These are phyloP conservation scores for Chrosomus eos DNA, from an alignment of 2,797 vertebrate species.

Conservation along the genomic window DNA sequence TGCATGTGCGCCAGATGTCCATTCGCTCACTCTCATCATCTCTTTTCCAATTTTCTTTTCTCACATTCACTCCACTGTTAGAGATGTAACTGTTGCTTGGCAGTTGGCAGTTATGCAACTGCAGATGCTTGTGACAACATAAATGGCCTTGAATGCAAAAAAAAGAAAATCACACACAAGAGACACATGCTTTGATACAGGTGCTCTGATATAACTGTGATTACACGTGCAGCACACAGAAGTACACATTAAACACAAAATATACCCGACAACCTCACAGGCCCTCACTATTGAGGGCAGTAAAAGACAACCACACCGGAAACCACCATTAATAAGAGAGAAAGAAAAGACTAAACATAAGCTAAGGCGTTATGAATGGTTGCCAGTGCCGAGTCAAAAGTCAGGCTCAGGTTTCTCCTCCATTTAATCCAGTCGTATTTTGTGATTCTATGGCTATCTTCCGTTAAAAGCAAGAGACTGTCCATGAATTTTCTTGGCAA, in stretches of 20 bases:
- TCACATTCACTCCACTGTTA: slow-evolving; percentile 4
- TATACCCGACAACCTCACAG: slow-evolving; percentile 5
- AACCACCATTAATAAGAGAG: background rate
- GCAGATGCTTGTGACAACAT: slow-evolving; percentile 8
- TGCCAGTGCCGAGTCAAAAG: background rate
- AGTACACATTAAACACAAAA: slow-evolving; percentile 12
- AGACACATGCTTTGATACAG: slow-evolving; percentile 9
- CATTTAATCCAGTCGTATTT: background rate
- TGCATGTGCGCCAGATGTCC: background rate
- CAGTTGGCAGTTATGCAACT: slow-evolving; percentile 27
- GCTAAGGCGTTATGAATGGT: background rate
- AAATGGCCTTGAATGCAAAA: slow-evolving; percentile 5
- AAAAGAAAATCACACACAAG: background rate
- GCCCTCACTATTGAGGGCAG: background rate
- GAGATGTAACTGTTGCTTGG: slow-evolving; percentile 17
- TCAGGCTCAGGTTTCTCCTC: background rate
- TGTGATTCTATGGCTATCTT: no score
- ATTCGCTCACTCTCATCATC: background rate
- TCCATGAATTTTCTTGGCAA: no score
- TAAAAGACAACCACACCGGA: background rate
- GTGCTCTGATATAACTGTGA: background rate
- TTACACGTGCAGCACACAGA: background rate
- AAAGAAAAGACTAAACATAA: background rate
- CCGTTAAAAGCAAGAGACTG: no score
- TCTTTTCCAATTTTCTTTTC: background rate